Conservation (phyloP, 2,888 invertebrate genomes). For the Cynaeus angustus region DNA sequence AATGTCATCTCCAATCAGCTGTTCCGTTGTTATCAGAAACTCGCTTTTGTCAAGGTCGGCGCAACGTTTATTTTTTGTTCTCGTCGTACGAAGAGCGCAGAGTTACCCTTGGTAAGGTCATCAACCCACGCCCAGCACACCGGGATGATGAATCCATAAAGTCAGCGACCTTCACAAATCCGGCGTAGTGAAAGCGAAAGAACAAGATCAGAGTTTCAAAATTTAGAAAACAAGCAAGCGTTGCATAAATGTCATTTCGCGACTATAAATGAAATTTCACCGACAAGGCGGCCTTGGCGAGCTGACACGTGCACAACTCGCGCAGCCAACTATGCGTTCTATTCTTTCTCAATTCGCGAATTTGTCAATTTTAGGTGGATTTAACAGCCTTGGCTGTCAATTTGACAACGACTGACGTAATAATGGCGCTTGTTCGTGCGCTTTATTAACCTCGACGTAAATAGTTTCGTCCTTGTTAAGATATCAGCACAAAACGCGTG, state of each 20-base stretch:
- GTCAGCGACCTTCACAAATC: conserved; percentile 61
- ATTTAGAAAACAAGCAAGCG: conserved; percentile 16
- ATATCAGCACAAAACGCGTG: conserved; percentile 13
- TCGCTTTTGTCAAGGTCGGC: conserved; percentile 7
- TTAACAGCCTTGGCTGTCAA: conserved; percentile 10
- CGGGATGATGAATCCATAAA: conserved; percentile 62
- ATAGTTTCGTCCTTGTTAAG: conserved; percentile 49
- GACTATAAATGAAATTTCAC: conserved; percentile 22
- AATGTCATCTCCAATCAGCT: conserved; percentile 43
- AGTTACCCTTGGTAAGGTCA: conserved; percentile 67
- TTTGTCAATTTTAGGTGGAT: conserved; percentile 9
- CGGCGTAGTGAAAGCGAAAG: conserved; percentile 59
- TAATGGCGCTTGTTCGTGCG: conserved; percentile 20
- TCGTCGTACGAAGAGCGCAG: conserved; percentile 57
- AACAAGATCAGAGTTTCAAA: conserved; percentile 32
- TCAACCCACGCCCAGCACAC: conserved; percentile 62
- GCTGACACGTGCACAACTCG: conserved; percentile 32
- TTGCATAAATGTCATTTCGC: conserved; percentile 32
- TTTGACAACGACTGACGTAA: conserved; percentile 15
- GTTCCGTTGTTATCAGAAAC: conserved; percentile 27
- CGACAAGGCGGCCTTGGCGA: conserved; percentile 29
- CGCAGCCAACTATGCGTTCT: conserved; percentile 9
- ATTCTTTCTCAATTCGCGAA: conserved; percentile 17
- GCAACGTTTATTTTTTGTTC: conserved; percentile 16
- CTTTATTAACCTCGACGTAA: conserved; percentile 47